Percentiles rank a stretch among this genome's conserved stretches.
Evolutionary conservation across 2,113 vertebrate genomes (phyloP).

Genomic region (Arothron firmamentum): DNA sequence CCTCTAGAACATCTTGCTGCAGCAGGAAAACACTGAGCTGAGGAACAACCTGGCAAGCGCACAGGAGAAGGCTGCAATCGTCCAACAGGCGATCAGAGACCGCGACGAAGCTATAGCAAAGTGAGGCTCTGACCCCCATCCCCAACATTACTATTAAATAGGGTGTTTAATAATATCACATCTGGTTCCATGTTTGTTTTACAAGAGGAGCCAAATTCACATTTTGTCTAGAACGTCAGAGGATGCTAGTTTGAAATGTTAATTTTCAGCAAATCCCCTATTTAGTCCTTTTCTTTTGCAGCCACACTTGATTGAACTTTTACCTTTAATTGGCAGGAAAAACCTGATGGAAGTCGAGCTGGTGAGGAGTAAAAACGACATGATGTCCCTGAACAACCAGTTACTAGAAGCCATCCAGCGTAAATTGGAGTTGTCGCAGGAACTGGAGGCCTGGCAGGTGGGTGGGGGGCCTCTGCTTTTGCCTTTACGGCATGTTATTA

Average conservation of each 20-base stretch:
- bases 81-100: slow-evolving; percentile 77
- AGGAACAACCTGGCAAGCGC: slow-evolving; percentile 36
- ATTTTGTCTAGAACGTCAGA: no score
- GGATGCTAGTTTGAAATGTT: no score
- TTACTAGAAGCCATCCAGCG: slow-evolving; percentile 82
- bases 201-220: no score
- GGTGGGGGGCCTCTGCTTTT: slow-evolving; percentile 11
- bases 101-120: slow-evolving; percentile 83
- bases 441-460: slow-evolving; percentile 88
- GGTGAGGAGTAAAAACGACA: slow-evolving; percentile 73
- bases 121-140: slow-evolving; percentile 56
- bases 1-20: slow-evolving; percentile 52
- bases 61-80: slow-evolving; percentile 40
- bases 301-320: neutral
- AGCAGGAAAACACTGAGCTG: slow-evolving; percentile 61
- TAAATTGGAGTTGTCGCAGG: slow-evolving; percentile 82
- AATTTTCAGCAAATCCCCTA: no score
- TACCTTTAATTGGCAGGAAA: slow-evolving; percentile 68
- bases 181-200: no score
- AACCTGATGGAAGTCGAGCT: slow-evolving; percentile 80
- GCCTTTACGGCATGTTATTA: neutral
- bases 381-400: slow-evolving; percentile 80
- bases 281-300: no score
- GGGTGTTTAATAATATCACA: neutral
- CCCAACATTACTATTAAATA: neutral